Conservation (phyloP, 1,140 invertebrate species). For the Panulirus ornatus region DNA sequence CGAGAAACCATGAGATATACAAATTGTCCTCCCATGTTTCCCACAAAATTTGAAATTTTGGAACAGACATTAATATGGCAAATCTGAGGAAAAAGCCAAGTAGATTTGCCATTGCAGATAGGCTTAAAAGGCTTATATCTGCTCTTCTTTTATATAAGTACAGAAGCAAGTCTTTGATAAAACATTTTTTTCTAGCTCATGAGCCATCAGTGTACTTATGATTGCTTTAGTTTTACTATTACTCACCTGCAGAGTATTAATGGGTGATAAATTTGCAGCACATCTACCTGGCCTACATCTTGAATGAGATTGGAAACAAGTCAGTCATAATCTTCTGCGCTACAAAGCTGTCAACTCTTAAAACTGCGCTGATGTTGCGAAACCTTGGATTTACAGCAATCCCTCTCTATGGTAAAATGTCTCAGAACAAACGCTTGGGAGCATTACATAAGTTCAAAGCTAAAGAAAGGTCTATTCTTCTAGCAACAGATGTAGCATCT, state of each 20-base stretch:
- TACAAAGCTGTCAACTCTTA: constrained; percentile 63
- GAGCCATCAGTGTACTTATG: too few species aligned
- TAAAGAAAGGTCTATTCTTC: constrained; percentile 90
- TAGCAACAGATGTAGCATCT: constrained; percentile 98
- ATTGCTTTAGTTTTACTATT: not conserved
- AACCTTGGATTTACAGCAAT: constrained; percentile 83
- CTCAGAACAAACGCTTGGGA: constrained; percentile 93
- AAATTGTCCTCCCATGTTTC: too few species aligned
- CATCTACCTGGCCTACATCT: constrained; percentile 96
- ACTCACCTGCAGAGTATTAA: not conserved
- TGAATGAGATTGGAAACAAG: constrained; percentile 91
- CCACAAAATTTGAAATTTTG: too few species aligned
- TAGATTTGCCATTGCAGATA: too few species aligned
- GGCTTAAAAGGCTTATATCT: too few species aligned
- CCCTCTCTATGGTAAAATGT: constrained; percentile 98
- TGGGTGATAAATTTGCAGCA: constrained; percentile 83
- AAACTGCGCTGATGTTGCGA: constrained; percentile 67
- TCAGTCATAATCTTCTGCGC: constrained; percentile 72
- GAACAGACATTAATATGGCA: too few species aligned
- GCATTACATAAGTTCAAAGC: constrained; percentile 95
- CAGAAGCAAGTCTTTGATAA: too few species aligned
- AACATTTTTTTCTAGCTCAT: too few species aligned
- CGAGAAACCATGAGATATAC: too few species aligned
- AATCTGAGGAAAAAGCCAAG: too few species aligned
- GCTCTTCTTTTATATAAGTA: too few species aligned